phyloP scores from a whole-genome alignment of 2,797 vertebrate genomes.

The Ctenopoma kingsleyae region DNA sequence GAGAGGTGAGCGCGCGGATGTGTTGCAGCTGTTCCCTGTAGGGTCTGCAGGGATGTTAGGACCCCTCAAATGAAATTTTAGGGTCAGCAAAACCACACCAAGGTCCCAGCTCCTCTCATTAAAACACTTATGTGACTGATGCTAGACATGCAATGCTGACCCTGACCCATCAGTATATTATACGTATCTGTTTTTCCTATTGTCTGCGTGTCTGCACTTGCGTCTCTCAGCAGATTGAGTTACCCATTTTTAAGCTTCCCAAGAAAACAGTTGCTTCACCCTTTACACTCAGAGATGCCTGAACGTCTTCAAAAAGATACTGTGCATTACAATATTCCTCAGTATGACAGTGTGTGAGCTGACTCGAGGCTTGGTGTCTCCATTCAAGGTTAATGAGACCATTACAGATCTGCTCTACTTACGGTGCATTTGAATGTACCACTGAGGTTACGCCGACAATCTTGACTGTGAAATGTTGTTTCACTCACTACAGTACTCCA shows the following conservation, averaged over 20 bases:
- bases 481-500: conserved; percentile 3
- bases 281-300: conserved; percentile 69
- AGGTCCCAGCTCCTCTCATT: conserved; percentile 74
- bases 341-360: conserved; percentile 20
- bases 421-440: conserved; percentile 34
- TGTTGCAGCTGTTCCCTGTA: conserved; percentile 80
- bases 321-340: conserved; percentile 44
- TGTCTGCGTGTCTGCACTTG: conserved; percentile 47
- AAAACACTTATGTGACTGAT: conserved; percentile 72
- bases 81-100: conserved; percentile 73
- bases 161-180: conserved; percentile 58
- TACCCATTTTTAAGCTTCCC: conserved; percentile 69
- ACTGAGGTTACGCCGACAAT: conserved; percentile 49
- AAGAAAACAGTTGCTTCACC: conserved; percentile 82
- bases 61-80: conserved; percentile 62
- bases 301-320: conserved; percentile 55
- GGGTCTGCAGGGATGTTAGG: conserved; percentile 54
- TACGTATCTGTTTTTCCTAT: conserved; percentile 63
- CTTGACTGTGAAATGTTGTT: conserved; percentile 34
- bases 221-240: conserved; percentile 78
- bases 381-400: conserved; percentile 58
- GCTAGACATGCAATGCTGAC: conserved; percentile 60
- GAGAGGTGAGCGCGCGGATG: conserved; percentile 72
- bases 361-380: conserved; percentile 29
- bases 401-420: conserved; percentile 47